Percentiles rank a stretch among this genome's conserved stretches.
phyloP scores from a whole-genome alignment of 2,797 vertebrate species.

The Varecia variegata region DNA sequence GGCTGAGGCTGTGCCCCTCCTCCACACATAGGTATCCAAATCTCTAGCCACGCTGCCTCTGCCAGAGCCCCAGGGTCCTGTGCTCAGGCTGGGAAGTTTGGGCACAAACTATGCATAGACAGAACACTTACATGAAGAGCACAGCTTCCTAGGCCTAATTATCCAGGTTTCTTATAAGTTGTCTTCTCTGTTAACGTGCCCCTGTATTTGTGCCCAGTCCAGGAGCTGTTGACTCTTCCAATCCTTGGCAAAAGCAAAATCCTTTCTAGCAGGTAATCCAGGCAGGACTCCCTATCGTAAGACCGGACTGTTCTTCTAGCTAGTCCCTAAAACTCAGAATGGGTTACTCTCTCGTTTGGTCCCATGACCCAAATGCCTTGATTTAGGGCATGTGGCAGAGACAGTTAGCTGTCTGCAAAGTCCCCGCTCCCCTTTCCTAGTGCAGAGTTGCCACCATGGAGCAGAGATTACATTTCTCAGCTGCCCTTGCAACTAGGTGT shows the following conservation, averaged over 20 bases:
- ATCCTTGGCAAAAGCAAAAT: neutral
- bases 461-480: conserved; percentile 26
- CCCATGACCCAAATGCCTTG: neutral
- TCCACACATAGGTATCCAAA: neutral
- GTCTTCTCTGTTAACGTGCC: neutral
- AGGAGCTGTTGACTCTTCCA: neutral
- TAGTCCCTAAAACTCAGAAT: neutral
- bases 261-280: neutral
- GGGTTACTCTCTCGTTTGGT: neutral
- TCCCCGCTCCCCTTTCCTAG: neutral
- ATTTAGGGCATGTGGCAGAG: neutral
- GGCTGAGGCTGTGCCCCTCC: no score
- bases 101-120: neutral
- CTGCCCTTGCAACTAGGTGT: neutral
- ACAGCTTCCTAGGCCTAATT: neutral
- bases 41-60: neutral
- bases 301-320: neutral
- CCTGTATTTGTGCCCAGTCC: neutral
- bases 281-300: neutral
- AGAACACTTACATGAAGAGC: neutral
- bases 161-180: neutral
- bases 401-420: neutral
- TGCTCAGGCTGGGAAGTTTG: neutral
- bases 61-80: neutral
- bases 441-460: neutral